Base-by-base conservation (phyloP, 2,888 invertebrate species). In the Cepaea hortensis region DNA sequence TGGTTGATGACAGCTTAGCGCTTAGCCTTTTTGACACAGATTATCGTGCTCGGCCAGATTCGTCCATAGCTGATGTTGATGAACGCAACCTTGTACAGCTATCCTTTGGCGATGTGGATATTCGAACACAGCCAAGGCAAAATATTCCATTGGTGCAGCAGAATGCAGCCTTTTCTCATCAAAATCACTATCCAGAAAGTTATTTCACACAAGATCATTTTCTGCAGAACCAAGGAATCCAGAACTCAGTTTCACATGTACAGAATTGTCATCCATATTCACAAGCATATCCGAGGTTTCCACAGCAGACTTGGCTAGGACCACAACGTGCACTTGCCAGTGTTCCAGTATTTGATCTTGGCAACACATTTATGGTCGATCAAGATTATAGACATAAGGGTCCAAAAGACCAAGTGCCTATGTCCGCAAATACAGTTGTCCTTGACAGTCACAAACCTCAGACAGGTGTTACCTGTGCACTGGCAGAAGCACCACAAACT, bases 11-110 rank as follows among this genome's bases (percentile, higher is more conserved):
- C 55, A 55, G 11, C 55, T 55, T 55, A 9, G 55, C 55, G 13
- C 23, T 18, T 35, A 35, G 3, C 68, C 35, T 15, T 6, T 48
- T 46, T 81, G 75, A 48, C 18, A 20, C 13, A 55, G n/a, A 77
- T 50, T 15, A 50, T 77, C 48, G 15, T 48, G 75, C 18, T 15
- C 77, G 23, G 77, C n/a, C 77, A 77, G 23, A 77, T 77, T 77
- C 9, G 2, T 6, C 55, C 9, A 1, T 5, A 9, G n/a, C 77
- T 20, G 4, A 35, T 46, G 48, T 46, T 18, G 23, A 18, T 50
- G 50, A 76, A 7, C 5, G 23, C 2, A 46, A 7, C 20, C 6
- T n/a, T 55, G 3, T 77, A 61, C 50, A 55, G 68, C 35, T 7
- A n/a, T 23, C 80, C 46, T 81, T 46, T 81, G 35, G 65, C 4